These are phyloP conservation scores for Cheilosia grossa DNA, from an alignment of 2,888 invertebrate species.

Conservation along the genomic window DNA sequence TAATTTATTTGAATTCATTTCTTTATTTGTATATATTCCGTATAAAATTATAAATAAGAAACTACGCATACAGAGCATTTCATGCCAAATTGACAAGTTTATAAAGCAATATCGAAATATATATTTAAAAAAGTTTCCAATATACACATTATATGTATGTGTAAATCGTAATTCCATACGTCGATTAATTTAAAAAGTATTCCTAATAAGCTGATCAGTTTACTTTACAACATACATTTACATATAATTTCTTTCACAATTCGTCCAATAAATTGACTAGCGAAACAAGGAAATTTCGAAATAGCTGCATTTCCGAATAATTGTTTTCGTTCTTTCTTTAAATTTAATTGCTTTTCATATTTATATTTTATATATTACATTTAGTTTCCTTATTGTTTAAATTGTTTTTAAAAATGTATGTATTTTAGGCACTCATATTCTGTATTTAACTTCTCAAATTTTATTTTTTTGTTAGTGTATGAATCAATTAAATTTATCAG, in stretches of 20 bases:
- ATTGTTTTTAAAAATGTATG: conserved; percentile 58
- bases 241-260: conserved; percentile 26
- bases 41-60: conserved; percentile 72
- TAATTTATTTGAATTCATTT: conserved; percentile 33
- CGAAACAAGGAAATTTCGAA: conserved; percentile 59
- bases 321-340: conserved; percentile 21
- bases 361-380: conserved; percentile 25
- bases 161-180: conserved; percentile 39
- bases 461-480: conserved; percentile 47
- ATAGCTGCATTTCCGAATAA: conserved; percentile 24
- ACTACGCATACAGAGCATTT: conserved; percentile 69
- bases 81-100: conserved; percentile 66
- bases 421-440: conserved; percentile 73
- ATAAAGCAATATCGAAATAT: conserved; percentile 65
- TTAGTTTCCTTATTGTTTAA: conserved; percentile 37
- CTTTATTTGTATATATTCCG: conserved; percentile 68
- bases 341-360: conserved; percentile 19
- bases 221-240: conserved; percentile 37
- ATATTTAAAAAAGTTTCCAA: conserved; percentile 40
- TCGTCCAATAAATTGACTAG: conserved; percentile 69
- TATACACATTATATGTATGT: conserved; percentile 33
- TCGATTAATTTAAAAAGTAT: conserved; percentile 38
- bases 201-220: conserved; percentile 61
- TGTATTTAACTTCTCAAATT: conserved; percentile 62
- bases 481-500: conserved; percentile 18